Base-by-base conservation (phyloP, 2,797 vertebrate species). In the Pangasius larnaudii region DNA sequence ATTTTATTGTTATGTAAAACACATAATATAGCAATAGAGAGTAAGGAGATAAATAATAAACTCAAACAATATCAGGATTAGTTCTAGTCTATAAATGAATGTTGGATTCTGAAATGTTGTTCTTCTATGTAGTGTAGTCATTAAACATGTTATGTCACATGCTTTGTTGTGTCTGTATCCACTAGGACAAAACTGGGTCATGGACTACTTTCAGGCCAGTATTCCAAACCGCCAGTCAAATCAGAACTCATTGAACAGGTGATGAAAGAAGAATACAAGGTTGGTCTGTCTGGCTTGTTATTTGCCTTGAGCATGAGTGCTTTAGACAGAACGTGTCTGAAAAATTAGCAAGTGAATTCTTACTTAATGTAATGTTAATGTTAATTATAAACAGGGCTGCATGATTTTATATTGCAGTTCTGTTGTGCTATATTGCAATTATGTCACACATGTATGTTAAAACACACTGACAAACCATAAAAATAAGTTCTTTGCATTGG, bases 191-290 rank as follows among this genome's bases (percentile, higher is more conserved):
- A 99, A 95, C 69, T 99, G 93, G 99, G 98, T 93, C 97, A 99
- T 0, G 99, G 98, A 61, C 97, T 99, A 89, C 97, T 99, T 92
- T 99, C 98, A 93, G 99, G 99, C 94, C 98, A 97, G 86, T 97
- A 97, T 95, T 97, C 98, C 91, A 99, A 99, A 95, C 98, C 99
- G 81, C 99, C 99, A 79, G 91, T 97, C 96, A 99, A 99, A 98
- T 97, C 98, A 89, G 99, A 99, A 93, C 97, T 99, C 94, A 99
- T 99, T 94, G 99, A 99, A 96, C 99, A 99, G 96, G 98, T 99
- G 97, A 98, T 99, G 97, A 99, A 98, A 95, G 99, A 99, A 96
- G 98, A 99, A 94, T 94, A 97, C 96, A 99, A 99, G 98, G 98
- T 92, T 87, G 87, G 88, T 88, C 88, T 86, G 91, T 90, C 88